A percentile compares a stretch with the other conserved stretches of the same genome.
These are phyloP conservation scores for Trypoxylon attenuatum DNA, from an alignment of 2,888 invertebrate species.

Conservation along the genomic window DNA sequence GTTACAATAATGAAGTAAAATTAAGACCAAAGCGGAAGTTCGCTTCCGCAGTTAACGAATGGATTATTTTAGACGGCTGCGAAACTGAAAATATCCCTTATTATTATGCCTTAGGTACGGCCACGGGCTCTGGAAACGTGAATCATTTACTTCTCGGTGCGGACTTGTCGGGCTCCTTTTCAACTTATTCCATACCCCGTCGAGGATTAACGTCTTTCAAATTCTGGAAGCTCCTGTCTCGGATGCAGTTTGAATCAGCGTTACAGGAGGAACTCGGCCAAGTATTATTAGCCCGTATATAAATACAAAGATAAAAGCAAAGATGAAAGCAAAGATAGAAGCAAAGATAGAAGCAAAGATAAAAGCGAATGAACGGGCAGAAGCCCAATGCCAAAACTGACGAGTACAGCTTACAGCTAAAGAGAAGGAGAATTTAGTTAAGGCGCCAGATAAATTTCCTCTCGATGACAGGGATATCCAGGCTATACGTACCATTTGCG, in stretches of 20 bases:
- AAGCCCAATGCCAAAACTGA: neutral
- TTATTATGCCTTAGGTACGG: neutral
- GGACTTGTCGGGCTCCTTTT: neutral
- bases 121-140: neutral
- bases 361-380: too few species aligned
- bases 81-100: neutral
- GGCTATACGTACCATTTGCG: slow-evolving; percentile 55
- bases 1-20: neutral
- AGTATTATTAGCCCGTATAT: neutral
- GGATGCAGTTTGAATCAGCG: neutral
- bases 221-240: neutral
- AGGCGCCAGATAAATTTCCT: neutral
- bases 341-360: too few species aligned
- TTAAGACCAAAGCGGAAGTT: neutral
- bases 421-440: neutral
- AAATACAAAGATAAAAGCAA: too few species aligned
- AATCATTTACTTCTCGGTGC: neutral
- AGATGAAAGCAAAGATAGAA: too few species aligned
- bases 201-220: neutral
- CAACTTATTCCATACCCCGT: neutral
- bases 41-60: neutral
- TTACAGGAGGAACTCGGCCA: neutral
- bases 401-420: neutral
- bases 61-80: too few species aligned
- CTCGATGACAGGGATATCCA: neutral